phyloP scores from a whole-genome alignment of 2,888 invertebrate species.

The Drosophila kuntzei region DNA sequence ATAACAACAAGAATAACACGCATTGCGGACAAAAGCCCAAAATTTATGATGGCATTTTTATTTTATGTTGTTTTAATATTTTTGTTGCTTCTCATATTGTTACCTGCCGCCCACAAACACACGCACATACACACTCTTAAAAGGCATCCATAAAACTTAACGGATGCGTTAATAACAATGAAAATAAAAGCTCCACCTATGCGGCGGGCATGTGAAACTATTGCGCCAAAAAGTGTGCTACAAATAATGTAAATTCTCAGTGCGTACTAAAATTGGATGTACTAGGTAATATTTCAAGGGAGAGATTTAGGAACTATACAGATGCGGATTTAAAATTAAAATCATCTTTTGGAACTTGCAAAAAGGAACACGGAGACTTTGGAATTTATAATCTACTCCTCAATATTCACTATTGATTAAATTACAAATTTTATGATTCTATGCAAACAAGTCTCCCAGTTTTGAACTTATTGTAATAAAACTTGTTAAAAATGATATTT shows the following conservation, averaged over 20 bases:
- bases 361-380: too few relatives aligned
- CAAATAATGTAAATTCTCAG: slow-evolving; percentile 31
- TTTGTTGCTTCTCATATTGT: slow-evolving; percentile 24
- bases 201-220: slow-evolving; percentile 26
- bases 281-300: slow-evolving; percentile 4
- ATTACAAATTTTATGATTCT: too few relatives aligned
- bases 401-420: too few relatives aligned
- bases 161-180: slow-evolving; percentile 52
- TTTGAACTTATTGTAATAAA: too few relatives aligned
- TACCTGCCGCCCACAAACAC: slow-evolving; percentile 38
- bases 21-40: slow-evolving; percentile 53
- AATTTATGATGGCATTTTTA: slow-evolving; percentile 49
- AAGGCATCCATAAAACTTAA: slow-evolving; percentile 52
- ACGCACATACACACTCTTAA: slow-evolving; percentile 16
- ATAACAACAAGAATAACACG: slow-evolving; percentile 23
- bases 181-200: slow-evolving; percentile 51
- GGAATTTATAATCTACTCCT: too few relatives aligned
- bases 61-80: slow-evolving; percentile 15
- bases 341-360: too few relatives aligned
- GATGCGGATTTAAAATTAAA: too few relatives aligned
- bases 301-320: neutral
- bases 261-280: slow-evolving; percentile 34
- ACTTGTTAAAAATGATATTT: too few relatives aligned
- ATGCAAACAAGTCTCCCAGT: too few relatives aligned
- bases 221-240: slow-evolving; percentile 59